Base-by-base conservation (phyloP, 2,113 vertebrate species). In the Pedetes capensis region DNA sequence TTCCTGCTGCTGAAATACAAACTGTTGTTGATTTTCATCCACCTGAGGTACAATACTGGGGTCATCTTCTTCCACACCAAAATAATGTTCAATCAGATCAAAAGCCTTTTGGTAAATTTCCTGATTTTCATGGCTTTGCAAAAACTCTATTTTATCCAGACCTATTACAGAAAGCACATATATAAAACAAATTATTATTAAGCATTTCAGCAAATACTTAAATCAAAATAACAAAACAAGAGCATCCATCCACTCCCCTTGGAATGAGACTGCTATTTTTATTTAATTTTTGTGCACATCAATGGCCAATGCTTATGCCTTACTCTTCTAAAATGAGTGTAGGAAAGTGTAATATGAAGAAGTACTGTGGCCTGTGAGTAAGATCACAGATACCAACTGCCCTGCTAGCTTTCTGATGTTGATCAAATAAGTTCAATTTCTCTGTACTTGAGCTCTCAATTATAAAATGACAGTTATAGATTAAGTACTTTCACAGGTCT, bases 31-130 rank as follows among this genome's bases (percentile, higher is more conserved):
- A 96, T 91, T 99, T 98, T 99, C 99, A 98, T 99, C 99, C 97
- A 99, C 99, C 91, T 99, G 99, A 51, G 99, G 99, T 39, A 98
- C 99, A 97, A 99, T 98, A 96, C 95, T 99, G 47, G 99, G 98
- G 47, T 99, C 99, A 53, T 99, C 99, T 55, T 99, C 99, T 97
- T 99, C 99, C 0, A 99, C 99, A 39, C 99, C 99, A 66, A 99
- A 99, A 96, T 99, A 99, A 97, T 98, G 99, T 96, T 99, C 99
- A 93, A 99, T 99, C 92, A 99, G 97, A 98, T 99, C 99, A 96
- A 99, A 99, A 88, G 99, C 99, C 97, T 99, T 99, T 94, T 99
- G 99, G 96, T 99, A 99, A 97, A 99, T 99, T 96, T 99, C 99
- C 95, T 99, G 99, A 96, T 99, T 99, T 98, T 99, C 99, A 78